Conservation (phyloP, 1,140 invertebrate genomes). For the Drosophila rufa region DNA sequence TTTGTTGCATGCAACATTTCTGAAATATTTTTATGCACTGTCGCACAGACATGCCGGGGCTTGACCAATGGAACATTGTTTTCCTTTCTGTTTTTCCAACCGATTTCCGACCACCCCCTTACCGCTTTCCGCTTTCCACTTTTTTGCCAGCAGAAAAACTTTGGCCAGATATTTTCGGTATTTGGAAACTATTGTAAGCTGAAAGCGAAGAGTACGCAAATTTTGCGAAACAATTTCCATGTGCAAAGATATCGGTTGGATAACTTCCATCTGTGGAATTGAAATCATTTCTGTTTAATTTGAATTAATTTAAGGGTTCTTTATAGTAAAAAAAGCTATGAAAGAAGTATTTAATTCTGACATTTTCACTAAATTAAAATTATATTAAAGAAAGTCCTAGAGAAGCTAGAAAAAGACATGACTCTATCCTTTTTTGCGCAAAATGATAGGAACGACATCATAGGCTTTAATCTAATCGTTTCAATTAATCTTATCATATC, state of each 20-base stretch:
- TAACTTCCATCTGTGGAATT: constrained; percentile 7
- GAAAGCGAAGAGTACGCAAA: constrained; percentile 23
- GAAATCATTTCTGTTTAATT: constrained; percentile 4
- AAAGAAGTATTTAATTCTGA: too few relatives aligned
- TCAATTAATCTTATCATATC: constrained; percentile 1
- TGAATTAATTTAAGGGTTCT: constrained; percentile 14
- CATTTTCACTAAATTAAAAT: neutral
- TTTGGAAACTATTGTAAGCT: constrained; percentile 29
- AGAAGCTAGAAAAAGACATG: neutral
- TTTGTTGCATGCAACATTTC: constrained; percentile 67
- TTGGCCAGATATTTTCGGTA: constrained; percentile 31
- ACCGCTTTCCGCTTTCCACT: constrained; percentile 11
- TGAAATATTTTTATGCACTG: constrained; percentile 82
- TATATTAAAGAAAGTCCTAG: neutral
- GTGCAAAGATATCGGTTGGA: constrained; percentile 14
- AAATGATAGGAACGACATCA: neutral
- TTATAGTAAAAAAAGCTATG: neutral
- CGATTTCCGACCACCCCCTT: constrained; percentile 13
- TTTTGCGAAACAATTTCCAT: constrained; percentile 31
- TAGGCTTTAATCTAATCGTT: neutral
- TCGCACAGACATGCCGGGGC: constrained; percentile 62
- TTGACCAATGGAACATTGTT: constrained; percentile 63
- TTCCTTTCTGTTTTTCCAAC: constrained; percentile 41
- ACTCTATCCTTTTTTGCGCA: neutral
- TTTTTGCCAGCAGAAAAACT: constrained; percentile 16